Percentiles rank a stretch among this genome's conserved stretches.
phyloP scores from a whole-genome alignment of 2,113 vertebrate genomes.

The Spilogale gracilis region DNA sequence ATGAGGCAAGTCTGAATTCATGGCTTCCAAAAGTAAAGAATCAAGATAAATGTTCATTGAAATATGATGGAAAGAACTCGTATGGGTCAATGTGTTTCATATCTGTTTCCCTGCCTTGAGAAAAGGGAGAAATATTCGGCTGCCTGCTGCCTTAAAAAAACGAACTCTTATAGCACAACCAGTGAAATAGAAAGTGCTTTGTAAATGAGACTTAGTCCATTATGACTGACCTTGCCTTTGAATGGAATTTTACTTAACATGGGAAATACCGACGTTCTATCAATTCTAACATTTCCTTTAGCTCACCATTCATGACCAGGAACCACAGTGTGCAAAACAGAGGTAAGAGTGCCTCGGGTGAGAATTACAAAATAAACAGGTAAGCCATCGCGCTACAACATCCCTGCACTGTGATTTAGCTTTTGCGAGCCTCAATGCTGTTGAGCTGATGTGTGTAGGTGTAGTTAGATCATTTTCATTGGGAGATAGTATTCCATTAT shows the following conservation, averaged over 20 bases:
- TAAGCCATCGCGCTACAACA: not conserved
- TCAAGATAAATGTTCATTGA: not conserved
- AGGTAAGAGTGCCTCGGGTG: conserved; percentile 81
- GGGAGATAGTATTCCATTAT: not conserved
- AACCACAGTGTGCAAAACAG: not conserved
- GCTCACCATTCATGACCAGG: not conserved
- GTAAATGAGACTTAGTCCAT: not conserved
- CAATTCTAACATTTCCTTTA: conserved; percentile 74
- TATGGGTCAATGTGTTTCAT: not conserved
- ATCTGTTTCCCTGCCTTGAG: not conserved
- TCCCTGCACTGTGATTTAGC: not conserved
- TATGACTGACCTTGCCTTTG: not conserved
- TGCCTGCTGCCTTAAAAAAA: not conserved
- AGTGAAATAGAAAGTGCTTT: not conserved
- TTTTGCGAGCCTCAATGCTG: not conserved
- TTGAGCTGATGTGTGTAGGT: not conserved
- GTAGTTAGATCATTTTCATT: not conserved
- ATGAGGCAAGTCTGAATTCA: not conserved
- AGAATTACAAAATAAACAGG: not conserved
- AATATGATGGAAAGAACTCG: not conserved
- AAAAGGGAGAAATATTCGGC: not conserved
- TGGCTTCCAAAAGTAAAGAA: not conserved
- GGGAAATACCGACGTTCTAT: conserved; percentile 49
- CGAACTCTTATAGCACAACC: not conserved
- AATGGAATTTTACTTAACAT: not conserved